Conservation (phyloP, 2,888 invertebrate genomes). For the Chydorus sphaericus region DNA sequence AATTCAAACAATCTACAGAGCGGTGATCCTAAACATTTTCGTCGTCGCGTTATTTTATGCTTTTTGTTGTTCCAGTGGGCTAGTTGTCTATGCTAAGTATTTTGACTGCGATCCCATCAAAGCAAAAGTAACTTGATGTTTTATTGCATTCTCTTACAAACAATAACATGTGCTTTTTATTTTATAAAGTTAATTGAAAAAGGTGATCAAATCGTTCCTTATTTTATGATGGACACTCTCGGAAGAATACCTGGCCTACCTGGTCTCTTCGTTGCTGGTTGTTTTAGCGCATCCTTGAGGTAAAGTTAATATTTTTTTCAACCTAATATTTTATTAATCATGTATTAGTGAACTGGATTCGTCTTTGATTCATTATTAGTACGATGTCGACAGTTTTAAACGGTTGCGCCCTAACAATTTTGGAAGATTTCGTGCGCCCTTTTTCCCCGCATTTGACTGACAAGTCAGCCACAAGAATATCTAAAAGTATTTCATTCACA, state of each 20-base stretch:
- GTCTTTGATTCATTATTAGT: no score
- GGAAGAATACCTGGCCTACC: conserved; percentile 61
- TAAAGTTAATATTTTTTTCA: conserved; percentile 26
- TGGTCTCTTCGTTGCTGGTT: conserved; percentile 81
- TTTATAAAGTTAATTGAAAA: conserved; percentile 38
- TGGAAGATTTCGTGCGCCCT: conserved; percentile 69
- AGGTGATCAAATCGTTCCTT: conserved; percentile 68
- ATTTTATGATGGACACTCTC: conserved; percentile 73
- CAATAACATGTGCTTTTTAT: neutral
- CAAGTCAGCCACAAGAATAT: conserved; percentile 33
- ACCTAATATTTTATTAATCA: neutral
- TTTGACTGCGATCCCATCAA: conserved; percentile 69
- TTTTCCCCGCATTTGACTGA: conserved; percentile 27
- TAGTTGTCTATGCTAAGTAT: conserved; percentile 68
- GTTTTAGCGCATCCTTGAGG: conserved; percentile 89
- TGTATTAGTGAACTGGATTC: no score
- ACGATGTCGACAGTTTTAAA: neutral
- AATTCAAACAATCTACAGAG: no score
- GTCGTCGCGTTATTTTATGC: no score
- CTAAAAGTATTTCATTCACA: conserved; percentile 50
- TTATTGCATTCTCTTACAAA: neutral
- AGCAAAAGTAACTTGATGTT: conserved; percentile 36
- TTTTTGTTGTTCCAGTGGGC: no score
- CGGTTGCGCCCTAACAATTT: conserved; percentile 28
- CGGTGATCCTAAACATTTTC: no score